These are phyloP conservation scores for Ormia ochracea DNA, from an alignment of 2,888 invertebrate genomes.

Conservation along the genomic window DNA sequence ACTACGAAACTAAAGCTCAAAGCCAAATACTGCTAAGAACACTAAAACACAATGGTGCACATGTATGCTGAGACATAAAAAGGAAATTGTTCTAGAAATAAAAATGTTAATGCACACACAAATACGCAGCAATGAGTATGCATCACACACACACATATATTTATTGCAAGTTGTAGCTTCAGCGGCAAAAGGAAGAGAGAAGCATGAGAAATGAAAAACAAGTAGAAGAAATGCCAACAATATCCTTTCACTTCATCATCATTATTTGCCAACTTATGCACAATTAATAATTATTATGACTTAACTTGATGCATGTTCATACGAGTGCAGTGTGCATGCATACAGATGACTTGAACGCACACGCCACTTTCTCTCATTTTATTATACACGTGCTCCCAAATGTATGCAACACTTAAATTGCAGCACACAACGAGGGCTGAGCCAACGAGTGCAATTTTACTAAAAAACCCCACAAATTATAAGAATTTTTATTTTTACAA, in stretches of 20 bases:
- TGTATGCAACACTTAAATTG: conserved; percentile 11
- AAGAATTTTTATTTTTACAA: neutral
- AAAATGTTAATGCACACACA: neutral
- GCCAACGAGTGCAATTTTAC: too few relatives aligned
- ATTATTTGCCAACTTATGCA: conserved; percentile 69
- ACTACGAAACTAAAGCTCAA: neutral
- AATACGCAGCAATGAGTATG: neutral
- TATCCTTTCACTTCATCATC: conserved; percentile 66
- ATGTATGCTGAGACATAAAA: conserved; percentile 19
- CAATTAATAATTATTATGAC: conserved; percentile 68
- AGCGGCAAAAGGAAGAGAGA: neutral
- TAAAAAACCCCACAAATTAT: too few relatives aligned
- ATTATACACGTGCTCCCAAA: neutral
- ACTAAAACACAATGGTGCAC: neutral
- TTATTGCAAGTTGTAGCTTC: neutral
- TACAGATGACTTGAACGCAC: neutral
- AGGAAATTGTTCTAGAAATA: conserved; percentile 24
- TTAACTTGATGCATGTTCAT: conserved; percentile 60
- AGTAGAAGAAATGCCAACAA: conserved; percentile 55
- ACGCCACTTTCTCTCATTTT: neutral
- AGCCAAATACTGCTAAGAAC: conserved; percentile 5
- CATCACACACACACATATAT: neutral
- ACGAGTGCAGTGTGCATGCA: neutral
- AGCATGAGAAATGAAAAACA: conserved; percentile 41
- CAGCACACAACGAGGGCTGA: neutral